phyloP scores from a whole-genome alignment of 2,113 vertebrate genomes.

The Pipa parva region DNA sequence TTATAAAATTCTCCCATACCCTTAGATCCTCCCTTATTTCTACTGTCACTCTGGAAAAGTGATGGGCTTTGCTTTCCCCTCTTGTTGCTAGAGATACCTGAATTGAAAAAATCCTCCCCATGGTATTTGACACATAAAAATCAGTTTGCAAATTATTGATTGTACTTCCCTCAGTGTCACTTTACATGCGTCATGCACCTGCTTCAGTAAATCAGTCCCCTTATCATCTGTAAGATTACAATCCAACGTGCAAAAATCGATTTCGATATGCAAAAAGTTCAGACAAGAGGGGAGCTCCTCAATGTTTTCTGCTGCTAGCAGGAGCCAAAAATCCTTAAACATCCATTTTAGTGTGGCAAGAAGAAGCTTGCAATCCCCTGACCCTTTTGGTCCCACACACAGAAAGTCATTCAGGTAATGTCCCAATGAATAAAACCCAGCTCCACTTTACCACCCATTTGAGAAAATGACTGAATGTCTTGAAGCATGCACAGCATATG shows the following conservation, averaged over 20 bases:
- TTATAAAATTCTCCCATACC: too few relatives aligned
- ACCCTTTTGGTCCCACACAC: background rate
- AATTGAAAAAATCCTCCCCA: too few relatives aligned
- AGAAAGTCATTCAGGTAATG: background rate
- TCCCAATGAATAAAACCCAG: background rate
- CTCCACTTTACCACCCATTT: background rate
- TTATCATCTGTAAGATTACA: background rate
- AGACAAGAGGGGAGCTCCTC: background rate
- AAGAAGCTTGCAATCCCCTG: background rate
- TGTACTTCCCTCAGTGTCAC: background rate
- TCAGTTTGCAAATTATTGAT: background rate
- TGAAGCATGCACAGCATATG: background rate
- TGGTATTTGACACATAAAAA: too few relatives aligned
- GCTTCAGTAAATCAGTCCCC: background rate
- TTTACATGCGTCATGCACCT: background rate
- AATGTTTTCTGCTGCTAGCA: background rate
- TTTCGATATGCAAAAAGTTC: background rate
- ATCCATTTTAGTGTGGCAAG: background rate
- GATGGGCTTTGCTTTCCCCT: too few relatives aligned
- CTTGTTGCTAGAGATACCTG: background rate
- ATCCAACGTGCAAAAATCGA: background rate
- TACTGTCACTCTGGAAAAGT: background rate
- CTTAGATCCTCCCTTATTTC: too few relatives aligned
- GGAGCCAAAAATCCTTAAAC: background rate
- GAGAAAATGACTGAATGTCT: background rate